These are phyloP conservation scores for Nesidiocoris tenuis DNA, from an alignment of 2,888 invertebrate species.

Conservation along the genomic window DNA sequence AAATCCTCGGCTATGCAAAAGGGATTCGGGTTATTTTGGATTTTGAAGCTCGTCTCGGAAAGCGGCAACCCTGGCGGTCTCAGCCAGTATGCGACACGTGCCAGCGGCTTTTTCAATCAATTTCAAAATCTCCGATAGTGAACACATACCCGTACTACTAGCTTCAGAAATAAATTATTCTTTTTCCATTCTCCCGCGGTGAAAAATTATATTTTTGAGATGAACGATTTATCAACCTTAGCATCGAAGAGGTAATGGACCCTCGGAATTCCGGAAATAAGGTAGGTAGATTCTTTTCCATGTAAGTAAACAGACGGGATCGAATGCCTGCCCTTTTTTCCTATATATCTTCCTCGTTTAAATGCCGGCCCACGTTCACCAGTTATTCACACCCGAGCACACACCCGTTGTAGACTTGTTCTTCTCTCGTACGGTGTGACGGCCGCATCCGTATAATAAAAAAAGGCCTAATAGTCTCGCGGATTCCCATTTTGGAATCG, in stretches of 20 bases:
- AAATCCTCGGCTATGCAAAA: too few relatives aligned
- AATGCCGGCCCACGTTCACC: constrained; percentile 24
- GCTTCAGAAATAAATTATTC: too few relatives aligned
- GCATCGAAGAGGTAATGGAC: not conserved
- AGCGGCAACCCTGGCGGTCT: too few relatives aligned
- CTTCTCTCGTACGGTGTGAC: not conserved
- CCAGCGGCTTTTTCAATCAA: too few relatives aligned
- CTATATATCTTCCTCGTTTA: constrained; percentile 4
- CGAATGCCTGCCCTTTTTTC: not conserved
- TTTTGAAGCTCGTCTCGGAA: too few relatives aligned
- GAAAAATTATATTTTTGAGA: too few relatives aligned
- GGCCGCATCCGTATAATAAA: not conserved
- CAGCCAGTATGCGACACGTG: too few relatives aligned
- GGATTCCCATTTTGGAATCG: not conserved
- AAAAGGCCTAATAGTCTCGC: not conserved
- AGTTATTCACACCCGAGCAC: constrained; percentile 28
- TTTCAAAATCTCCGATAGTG: too few relatives aligned
- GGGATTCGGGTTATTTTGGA: too few relatives aligned
- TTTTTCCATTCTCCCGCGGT: too few relatives aligned
- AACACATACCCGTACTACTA: too few relatives aligned
- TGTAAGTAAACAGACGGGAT: not conserved
- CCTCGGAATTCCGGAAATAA: not conserved
- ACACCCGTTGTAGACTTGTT: not conserved
- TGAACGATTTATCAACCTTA: not conserved
- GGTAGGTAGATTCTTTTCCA: not conserved